Evolutionary conservation across 2,888 invertebrate species (phyloP).

Genomic region (Julus scandinavius): DNA sequence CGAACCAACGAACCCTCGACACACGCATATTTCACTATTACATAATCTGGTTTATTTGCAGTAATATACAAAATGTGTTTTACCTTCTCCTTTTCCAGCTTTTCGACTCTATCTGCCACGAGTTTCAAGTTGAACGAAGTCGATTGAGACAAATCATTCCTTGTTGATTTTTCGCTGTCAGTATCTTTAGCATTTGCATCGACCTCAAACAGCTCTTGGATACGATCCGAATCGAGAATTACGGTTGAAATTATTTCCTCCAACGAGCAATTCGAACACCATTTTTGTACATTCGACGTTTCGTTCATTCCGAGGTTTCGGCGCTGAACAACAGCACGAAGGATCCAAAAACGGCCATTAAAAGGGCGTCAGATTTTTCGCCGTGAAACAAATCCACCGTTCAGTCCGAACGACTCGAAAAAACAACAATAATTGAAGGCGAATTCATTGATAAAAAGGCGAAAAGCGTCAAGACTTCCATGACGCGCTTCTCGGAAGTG

Average conservation of each 20-base stretch:
- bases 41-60: background rate
- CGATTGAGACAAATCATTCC: background rate
- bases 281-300: background rate
- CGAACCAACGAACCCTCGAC: background rate
- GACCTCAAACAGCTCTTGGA: background rate
- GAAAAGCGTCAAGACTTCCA: background rate
- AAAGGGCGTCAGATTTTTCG: background rate
- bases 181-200: background rate
- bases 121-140: background rate
- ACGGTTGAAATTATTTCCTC: background rate
- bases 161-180: no score
- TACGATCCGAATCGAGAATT: background rate
- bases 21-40: background rate
- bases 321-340: background rate
- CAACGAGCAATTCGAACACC: background rate
- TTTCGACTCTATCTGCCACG: background rate
- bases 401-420: background rate
- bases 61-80: background rate
- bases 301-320: background rate
- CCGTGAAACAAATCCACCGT: background rate
- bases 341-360: background rate
- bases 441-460: conserved; percentile 16
- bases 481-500: background rate
- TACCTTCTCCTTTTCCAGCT: background rate
- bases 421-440: background rate